These are phyloP conservation scores for Siniperca chuatsi DNA, from an alignment of 2,113 vertebrate species.

Conservation along the genomic window DNA sequence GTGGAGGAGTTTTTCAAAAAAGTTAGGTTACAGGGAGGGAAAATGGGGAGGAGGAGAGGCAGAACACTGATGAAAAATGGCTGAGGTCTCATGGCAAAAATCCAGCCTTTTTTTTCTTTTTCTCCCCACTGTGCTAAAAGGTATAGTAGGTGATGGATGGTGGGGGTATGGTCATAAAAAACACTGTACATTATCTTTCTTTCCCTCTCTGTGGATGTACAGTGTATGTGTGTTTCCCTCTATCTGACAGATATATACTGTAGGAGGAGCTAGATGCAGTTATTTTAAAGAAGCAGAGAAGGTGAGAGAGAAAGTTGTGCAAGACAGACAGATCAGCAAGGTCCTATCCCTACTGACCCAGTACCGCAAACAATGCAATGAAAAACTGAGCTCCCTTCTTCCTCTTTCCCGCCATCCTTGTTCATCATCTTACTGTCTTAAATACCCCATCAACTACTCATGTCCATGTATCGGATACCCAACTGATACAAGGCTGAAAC, in stretches of 20 bases:
- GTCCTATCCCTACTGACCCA: slow-evolving; percentile 11
- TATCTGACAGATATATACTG: not conserved
- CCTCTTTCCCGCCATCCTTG: not conserved
- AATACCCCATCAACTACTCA: slow-evolving; percentile 31
- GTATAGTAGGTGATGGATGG: not conserved
- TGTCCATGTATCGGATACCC: not conserved
- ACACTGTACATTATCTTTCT: not conserved
- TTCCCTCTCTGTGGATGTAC: not conserved
- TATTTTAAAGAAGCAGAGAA: slow-evolving; percentile 11
- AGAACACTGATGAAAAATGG: not conserved
- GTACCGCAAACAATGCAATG: slow-evolving; percentile 28
- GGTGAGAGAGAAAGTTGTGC: slow-evolving; percentile 18
- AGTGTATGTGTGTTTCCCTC: not conserved
- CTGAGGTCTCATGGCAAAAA: not conserved
- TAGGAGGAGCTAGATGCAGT: slow-evolving; percentile 2
- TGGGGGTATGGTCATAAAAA: slow-evolving; percentile 2
- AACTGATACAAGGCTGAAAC: not conserved
- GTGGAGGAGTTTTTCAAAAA: not conserved
- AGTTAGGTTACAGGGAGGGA: not conserved
- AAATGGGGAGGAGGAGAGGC: not conserved
- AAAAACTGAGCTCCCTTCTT: slow-evolving; percentile 7
- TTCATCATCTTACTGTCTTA: slow-evolving; percentile 6
- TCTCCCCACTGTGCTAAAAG: not conserved
- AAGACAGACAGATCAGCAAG: slow-evolving; percentile 40
- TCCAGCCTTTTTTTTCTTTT: not conserved